phyloP scores from a whole-genome alignment of 2,113 vertebrate species.

The Octodon degus region DNA sequence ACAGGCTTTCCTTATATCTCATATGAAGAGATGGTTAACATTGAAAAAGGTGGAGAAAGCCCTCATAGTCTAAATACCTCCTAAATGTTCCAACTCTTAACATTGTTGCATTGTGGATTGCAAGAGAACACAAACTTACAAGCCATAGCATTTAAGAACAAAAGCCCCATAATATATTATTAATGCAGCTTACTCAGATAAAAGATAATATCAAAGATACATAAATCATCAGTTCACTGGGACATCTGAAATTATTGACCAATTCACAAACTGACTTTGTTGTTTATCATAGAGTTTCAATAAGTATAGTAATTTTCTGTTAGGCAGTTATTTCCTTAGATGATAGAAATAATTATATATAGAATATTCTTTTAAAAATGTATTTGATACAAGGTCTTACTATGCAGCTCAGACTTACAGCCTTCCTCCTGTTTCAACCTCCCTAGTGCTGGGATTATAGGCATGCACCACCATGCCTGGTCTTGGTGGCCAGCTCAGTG shows the following conservation, averaged over 20 bases:
- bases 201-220: background rate
- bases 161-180: background rate
- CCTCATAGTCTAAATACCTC: background rate
- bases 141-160: background rate
- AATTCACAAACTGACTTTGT: background rate
- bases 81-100: background rate
- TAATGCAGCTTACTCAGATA: background rate
- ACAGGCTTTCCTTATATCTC: background rate
- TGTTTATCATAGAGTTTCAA: background rate
- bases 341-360: background rate
- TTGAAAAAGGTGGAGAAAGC: accelerated
- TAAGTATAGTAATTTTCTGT: background rate
- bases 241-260: conserved; percentile 10
- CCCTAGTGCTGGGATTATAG: too few relatives aligned
- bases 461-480: too few relatives aligned
- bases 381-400: too few relatives aligned
- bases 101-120: background rate
- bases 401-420: too few relatives aligned
- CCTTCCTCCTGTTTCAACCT: too few relatives aligned
- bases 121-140: background rate
- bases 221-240: background rate
- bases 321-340: background rate
- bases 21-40: too few relatives aligned
- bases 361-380: conserved; percentile 23
- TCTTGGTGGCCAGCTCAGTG: too few relatives aligned